Percentiles rank a stretch among this genome's conserved stretches.
Evolutionary conservation across 1,140 invertebrate species (phyloP).

Genomic region (Cydia strobilella): DNA sequence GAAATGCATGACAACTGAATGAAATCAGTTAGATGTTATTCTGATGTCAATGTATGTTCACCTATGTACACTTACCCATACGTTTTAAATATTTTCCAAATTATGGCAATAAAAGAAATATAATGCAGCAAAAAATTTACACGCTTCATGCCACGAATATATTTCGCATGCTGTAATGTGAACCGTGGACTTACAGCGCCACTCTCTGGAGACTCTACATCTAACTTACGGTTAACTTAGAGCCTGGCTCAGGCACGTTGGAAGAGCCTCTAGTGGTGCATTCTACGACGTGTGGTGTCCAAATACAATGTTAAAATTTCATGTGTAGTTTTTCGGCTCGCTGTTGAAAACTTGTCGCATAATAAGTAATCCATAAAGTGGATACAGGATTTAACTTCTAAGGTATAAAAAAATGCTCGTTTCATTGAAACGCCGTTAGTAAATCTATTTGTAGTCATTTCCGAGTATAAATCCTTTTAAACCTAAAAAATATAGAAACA

Average conservation of each 20-base stretch:
- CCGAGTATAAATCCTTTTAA: background rate
- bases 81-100: too few species aligned
- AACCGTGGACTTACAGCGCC: slow-evolving; percentile 38
- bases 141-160: slow-evolving; percentile 30
- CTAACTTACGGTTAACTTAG: slow-evolving; percentile 38
- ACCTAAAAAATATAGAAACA: background rate
- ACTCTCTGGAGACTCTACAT: slow-evolving; percentile 34
- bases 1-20: too few species aligned
- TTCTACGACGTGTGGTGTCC: background rate
- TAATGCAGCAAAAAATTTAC: background rate
- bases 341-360: background rate
- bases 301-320: slow-evolving; percentile 9
- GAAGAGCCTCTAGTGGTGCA: slow-evolving; percentile 25
- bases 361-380: too few species aligned
- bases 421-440: too few species aligned
- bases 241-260: slow-evolving; percentile 12
- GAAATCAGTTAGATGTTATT: too few species aligned
- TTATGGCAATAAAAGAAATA: too few species aligned
- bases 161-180: slow-evolving; percentile 37
- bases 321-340: background rate
- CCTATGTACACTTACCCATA: too few species aligned
- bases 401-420: too few species aligned
- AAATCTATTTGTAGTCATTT: background rate
- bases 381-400: too few species aligned
- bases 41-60: too few species aligned